Base-by-base conservation (phyloP, 1,140 invertebrate genomes). In the Lepidurus couesii region DNA sequence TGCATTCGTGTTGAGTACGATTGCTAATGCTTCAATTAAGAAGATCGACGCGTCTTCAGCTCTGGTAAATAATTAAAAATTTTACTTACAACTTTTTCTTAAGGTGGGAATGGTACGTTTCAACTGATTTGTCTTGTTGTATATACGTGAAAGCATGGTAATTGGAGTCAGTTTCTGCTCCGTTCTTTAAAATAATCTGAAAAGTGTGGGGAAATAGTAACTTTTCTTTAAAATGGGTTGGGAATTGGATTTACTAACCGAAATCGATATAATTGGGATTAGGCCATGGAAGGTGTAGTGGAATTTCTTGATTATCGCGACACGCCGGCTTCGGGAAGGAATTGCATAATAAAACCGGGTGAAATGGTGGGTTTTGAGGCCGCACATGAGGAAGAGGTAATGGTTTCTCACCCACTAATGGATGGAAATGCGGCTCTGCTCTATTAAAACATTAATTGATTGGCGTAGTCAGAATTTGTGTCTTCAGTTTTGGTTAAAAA, bases 1-100 rank as follows among this genome's bases (percentile, higher is more conserved):
- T 44, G 85, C 84, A 1, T 86, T 87, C 82, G 85, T 87, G 47
- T 78, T 85, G 21, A 83, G 83, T 26, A 84, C 81, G 74, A 81
- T 84, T n/a, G 86, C 81, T 34, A 85, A 84, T 81, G 86, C 83
- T 42, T 80, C 78, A 13, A 74, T 86, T 16, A 80, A 82, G 26
- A 74, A 44, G 42, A 80, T 86, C 16, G 83, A 85, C 80, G 77
- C 84, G 11, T 79, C 82, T 3, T 81, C 82, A 24, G 85, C 85
- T 21, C 65, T 84, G 80, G 84, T 84, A 81, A 82, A 47, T 44
- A 10, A 44, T 75, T 42, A 42, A 1, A 0, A 2, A 77, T 80
- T 42, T 13, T 1, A 47, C 6, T 79, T 34, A 26, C 45, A 53
- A 26, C 7, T 42, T 75, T 75, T 21, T 75, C 65, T 73, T 34